Base-by-base conservation (phyloP, 2,888 invertebrate species). In the Tinea pellionella region DNA sequence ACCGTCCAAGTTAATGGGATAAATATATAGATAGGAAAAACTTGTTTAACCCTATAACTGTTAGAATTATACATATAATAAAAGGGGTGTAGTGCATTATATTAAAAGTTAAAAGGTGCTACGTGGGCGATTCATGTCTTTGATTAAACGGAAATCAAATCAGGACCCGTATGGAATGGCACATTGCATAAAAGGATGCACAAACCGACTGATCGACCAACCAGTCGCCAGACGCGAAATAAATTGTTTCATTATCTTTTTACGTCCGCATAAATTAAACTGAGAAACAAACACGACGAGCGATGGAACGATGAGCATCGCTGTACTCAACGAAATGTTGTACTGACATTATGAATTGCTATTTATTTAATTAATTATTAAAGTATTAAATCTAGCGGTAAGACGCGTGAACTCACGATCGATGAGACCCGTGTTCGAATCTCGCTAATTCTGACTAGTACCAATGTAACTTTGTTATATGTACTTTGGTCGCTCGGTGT, bases 181-280 rank as follows among this genome's bases (percentile, higher is more conserved):
- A 57, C 24, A 53, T 11, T 24, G 53, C 53, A 53, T 24, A 53
- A 24, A n/a, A 53, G 41, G 30, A 32, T 59, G 59, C 12, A 16
- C 59, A 42, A 42, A 15, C 8, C 41, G 16, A 43, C 29, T 30
- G 59, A 47, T 59, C 42, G 32, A n/a, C 37, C 56, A 59, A 60
- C 61, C 63, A 57, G 59, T 60, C 59, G 59, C 59, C 19, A 16
- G 43, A 47, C 59, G 56, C 61, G 59, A 60, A 63, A 63, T 63
- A 63, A 62, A 63, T 63, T 60, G 60, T 63, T 59, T 60, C 60
- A 62, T 63, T 63, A 62, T 63, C 62, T 60, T 62, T 62, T 62
- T 62, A 62, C 61, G 62, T 61, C 58, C 61, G 60, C 62, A 62
- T 63, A 63, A 63, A 63, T 63, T 62, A 61, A 62, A 60, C 61